Base-by-base conservation (phyloP, 2,113 vertebrate genomes). In the Xenus cinereus region DNA sequence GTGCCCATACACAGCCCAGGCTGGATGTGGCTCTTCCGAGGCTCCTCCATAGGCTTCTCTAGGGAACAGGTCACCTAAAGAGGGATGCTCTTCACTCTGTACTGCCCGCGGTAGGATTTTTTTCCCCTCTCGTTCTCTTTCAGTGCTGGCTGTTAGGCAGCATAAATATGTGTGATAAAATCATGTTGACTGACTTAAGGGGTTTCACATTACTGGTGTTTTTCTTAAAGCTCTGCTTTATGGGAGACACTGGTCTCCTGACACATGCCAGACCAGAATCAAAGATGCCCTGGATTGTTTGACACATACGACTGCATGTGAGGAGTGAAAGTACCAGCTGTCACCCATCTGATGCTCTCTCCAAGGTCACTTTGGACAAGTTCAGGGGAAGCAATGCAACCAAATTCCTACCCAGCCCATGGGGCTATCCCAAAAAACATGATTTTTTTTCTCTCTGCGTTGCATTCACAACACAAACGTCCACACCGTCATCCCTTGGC, bases 401-500 rank as follows among this genome's bases (percentile, higher is more conserved):
- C n/a, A 46, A 74, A 77, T 71, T 88, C 87, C 76, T 77, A 50
- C 23, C 35, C 5, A 1, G 37, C 37, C 37, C 37, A 39, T 39
- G 37, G 37, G 32, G 41, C 27, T 21, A 27, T 13, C 24, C n/a
- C 18, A n/a, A 16, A 32, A 77, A 59, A 3, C 43, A 45, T 45
- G 16, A 45, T 48, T 64, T 14, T 73, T 68, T 14, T 73, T 72
- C 63, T 71, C 39, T 17, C 43, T 23, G 35, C 50, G 4, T 17
- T 56, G 82, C 19, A 12, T 27, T 62, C 35, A 5, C 48, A 73
- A 35, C 15, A 51, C 56, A 63, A 43, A 73, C 18, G 53, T n/a
- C 57, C 59, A 35, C 45, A 8, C 35, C 2, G 0, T 10, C 2
- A 2, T 10, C 14, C 66, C 48, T 5, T 2, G 18, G 63, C 30